Evolutionary conservation across 2,113 vertebrate genomes (phyloP).

Genomic region (Jaculus jaculus): DNA sequence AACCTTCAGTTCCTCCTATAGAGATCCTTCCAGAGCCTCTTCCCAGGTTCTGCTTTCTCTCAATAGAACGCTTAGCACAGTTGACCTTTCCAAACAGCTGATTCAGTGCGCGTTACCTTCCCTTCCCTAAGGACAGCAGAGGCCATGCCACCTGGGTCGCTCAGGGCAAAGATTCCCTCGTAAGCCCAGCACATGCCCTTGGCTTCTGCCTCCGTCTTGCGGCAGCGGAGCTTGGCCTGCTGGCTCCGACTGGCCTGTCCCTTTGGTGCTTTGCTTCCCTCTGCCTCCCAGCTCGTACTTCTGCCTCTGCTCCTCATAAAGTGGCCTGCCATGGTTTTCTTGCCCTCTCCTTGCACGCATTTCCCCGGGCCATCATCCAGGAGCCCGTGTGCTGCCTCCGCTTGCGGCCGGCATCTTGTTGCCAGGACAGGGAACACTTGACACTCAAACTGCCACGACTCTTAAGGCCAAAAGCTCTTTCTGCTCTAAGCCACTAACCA

Average conservation of each 20-base stretch:
- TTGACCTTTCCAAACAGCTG: not conserved
- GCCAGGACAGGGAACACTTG: no score
- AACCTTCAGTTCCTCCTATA: not conserved
- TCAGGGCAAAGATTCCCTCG: conserved; percentile 7
- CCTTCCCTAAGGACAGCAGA: not conserved
- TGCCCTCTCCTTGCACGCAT: no score
- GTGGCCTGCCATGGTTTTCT: no score
- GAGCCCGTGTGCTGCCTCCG: no score
- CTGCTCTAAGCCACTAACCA: no score
- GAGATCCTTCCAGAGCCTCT: not conserved
- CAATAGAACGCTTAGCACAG: not conserved
- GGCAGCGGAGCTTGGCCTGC: not conserved
- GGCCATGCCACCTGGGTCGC: not conserved
- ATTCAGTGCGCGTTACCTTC: not conserved
- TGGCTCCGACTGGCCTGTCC: not conserved
- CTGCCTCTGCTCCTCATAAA: no score
- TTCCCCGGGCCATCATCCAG: no score
- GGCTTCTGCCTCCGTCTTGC: not conserved
- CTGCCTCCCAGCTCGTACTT: no score
- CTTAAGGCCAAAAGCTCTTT: no score
- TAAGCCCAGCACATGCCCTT: not conserved
- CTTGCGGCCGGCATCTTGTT: no score
- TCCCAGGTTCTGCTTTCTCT: not conserved
- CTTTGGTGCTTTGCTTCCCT: not conserved
- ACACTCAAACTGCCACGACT: no score